Evolutionary conservation across 2,888 invertebrate genomes (phyloP).

Genomic region (Pterobdella sp.): DNA sequence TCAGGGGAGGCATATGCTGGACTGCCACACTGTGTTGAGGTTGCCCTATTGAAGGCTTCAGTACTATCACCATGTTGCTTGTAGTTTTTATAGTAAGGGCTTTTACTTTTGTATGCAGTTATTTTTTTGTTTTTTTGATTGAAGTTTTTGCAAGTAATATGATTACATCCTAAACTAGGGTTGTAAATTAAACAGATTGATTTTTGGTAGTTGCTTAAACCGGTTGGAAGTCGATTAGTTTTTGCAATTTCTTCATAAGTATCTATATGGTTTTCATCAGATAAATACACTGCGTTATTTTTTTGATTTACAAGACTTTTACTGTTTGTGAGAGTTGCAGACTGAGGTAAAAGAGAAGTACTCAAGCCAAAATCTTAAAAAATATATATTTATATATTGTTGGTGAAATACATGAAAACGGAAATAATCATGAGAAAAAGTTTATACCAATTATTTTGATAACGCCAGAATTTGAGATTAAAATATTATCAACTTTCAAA

Average conservation of each 20-base stretch:
- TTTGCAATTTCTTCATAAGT: no score
- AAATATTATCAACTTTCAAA: background rate
- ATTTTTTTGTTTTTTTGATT: background rate
- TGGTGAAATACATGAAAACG: no score
- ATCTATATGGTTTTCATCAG: no score
- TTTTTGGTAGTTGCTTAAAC: background rate
- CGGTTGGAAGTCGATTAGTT: no score
- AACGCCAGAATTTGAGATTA: background rate
- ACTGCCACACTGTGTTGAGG: conserved; percentile 43
- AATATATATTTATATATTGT: no score
- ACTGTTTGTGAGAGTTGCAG: background rate
- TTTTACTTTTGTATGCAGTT: background rate
- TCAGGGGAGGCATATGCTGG: conserved; percentile 52
- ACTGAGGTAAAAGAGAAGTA: background rate
- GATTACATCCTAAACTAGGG: background rate
- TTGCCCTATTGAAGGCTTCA: background rate
- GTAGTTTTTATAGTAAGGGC: background rate
- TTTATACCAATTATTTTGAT: background rate
- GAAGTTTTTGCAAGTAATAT: background rate
- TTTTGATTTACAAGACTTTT: no score
- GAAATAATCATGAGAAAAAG: no score
- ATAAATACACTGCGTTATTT: no score
- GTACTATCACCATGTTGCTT: background rate
- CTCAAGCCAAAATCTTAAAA: background rate
- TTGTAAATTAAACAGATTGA: background rate